These are phyloP conservation scores for Leucoraja ocellata DNA, from an alignment of 2,797 vertebrate genomes.

Conservation along the genomic window DNA sequence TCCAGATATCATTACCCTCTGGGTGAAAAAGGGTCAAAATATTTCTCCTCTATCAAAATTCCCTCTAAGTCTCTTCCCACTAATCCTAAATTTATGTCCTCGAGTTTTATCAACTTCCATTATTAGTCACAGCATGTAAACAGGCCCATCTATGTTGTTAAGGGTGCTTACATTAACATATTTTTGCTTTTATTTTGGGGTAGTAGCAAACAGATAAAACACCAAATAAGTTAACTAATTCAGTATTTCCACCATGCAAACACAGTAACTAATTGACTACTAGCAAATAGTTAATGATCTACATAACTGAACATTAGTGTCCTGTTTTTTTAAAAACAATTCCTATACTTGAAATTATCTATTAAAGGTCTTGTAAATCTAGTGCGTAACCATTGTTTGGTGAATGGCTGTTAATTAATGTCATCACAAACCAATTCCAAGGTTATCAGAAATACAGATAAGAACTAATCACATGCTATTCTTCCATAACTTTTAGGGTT, in stretches of 20 bases:
- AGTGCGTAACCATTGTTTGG: background rate
- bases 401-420: background rate
- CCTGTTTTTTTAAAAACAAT: background rate
- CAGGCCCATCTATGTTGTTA: no score
- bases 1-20: no score
- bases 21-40: no score
- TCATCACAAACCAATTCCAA: slow-evolving; percentile 21
- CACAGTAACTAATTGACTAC: background rate
- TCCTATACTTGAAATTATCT: background rate
- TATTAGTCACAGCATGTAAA: no score
- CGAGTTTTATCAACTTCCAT: no score
- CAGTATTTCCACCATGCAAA: background rate
- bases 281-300: background rate
- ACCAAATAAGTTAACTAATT: background rate
- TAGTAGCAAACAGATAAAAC: background rate
- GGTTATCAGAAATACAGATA: background rate
- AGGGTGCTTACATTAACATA: background rate
- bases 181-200: background rate
- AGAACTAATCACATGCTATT: background rate
- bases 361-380: background rate
- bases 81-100: no score
- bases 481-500: background rate
- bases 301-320: background rate
- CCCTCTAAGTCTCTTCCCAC: no score
- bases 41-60: no score